Evolutionary conservation across 2,888 invertebrate species (phyloP).

Genomic region (Cremastinae sp.): DNA sequence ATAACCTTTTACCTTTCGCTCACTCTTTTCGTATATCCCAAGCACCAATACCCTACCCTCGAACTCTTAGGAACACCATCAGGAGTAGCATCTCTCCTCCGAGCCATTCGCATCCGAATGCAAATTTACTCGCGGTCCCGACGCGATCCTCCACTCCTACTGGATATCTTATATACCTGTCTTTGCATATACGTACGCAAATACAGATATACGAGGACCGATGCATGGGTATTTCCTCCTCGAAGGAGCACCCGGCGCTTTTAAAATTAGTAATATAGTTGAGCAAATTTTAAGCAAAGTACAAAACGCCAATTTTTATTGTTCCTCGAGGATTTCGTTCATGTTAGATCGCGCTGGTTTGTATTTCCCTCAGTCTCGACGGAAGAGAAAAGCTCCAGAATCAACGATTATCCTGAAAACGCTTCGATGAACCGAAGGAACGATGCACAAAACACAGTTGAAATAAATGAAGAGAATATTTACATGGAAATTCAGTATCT

Average conservation of each 20-base stretch:
- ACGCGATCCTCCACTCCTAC: slow-evolving; percentile 58
- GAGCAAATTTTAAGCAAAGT: background rate
- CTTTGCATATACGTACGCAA: slow-evolving; percentile 11
- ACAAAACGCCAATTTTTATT: background rate
- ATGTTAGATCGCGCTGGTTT: too few species aligned
- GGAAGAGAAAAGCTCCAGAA: too few species aligned
- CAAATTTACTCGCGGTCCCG: slow-evolving; percentile 65
- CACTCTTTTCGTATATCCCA: slow-evolving; percentile 10
- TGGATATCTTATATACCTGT: slow-evolving; percentile 35
- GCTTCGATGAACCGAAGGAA: too few species aligned
- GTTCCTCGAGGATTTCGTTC: too few species aligned
- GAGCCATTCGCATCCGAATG: slow-evolving; percentile 65
- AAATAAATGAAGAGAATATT: too few species aligned
- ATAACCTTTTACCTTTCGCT: slow-evolving; percentile 47
- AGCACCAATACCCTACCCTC: background rate
- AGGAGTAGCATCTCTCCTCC: slow-evolving; percentile 48
- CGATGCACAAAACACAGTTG: too few species aligned
- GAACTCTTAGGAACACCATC: slow-evolving; percentile 7
- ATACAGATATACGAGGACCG: background rate
- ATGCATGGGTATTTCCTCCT: slow-evolving; percentile 27
- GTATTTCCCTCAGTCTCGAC: too few species aligned
- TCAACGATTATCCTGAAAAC: too few species aligned
- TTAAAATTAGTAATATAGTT: background rate
- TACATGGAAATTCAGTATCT: too few species aligned
- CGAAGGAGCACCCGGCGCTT: slow-evolving; percentile 2